Conservation (phyloP, 2,888 invertebrate species). For the Erannis defoliaria region DNA sequence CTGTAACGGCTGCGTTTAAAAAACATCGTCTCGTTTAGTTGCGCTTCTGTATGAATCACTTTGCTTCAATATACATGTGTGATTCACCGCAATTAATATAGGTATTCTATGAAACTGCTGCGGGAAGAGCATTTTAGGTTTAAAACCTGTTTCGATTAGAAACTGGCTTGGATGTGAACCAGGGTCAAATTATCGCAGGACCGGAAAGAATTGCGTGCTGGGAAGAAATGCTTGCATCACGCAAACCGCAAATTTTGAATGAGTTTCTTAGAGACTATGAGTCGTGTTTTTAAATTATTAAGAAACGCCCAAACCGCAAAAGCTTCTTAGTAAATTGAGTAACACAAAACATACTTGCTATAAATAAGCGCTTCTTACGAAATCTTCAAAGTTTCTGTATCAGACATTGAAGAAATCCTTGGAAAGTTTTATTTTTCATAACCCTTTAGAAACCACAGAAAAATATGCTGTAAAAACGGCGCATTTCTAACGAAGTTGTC, state of each 20-base stretch:
- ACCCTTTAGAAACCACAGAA: neutral
- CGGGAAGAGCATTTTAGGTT: slow-evolving; percentile 10
- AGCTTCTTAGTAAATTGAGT: slow-evolving; percentile 36
- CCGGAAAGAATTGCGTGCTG: slow-evolving; percentile 15
- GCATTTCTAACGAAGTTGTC: neutral
- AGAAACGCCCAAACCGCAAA: slow-evolving; percentile 25
- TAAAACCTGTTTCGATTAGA: slow-evolving; percentile 24
- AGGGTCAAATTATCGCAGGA: slow-evolving; percentile 14
- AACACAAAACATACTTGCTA: slow-evolving; percentile 5
- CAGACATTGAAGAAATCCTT: slow-evolving; percentile 31
- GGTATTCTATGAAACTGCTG: slow-evolving; percentile 27
- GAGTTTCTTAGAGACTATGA: slow-evolving; percentile 9
- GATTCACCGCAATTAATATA: slow-evolving; percentile 62
- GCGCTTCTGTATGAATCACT: slow-evolving; percentile 61
- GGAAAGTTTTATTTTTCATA: slow-evolving; percentile 32
- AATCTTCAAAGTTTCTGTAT: slow-evolving; percentile 26
- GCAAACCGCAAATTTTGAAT: slow-evolving; percentile 7
- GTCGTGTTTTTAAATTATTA: slow-evolving; percentile 2
- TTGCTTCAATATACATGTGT: slow-evolving; percentile 51
- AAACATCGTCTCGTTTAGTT: slow-evolving; percentile 48
- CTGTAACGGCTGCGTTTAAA: slow-evolving; percentile 29
- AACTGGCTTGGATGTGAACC: slow-evolving; percentile 15
- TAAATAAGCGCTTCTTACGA: slow-evolving; percentile 8
- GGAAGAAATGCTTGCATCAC: slow-evolving; percentile 7
- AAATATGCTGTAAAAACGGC: neutral